Conservation (phyloP, 2,888 invertebrate genomes). For the Xestia xanthographa region DNA sequence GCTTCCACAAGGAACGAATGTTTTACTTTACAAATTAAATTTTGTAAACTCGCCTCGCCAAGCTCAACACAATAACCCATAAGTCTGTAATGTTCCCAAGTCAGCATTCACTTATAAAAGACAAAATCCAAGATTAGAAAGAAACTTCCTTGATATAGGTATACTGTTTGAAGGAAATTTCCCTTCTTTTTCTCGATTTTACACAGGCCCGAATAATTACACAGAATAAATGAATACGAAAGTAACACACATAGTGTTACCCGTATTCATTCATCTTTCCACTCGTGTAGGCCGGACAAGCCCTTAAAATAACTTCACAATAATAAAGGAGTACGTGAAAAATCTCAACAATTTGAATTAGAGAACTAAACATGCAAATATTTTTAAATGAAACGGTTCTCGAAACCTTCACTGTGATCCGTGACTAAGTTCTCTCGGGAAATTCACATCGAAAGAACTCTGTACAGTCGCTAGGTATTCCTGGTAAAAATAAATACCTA, state of each 20-base stretch:
- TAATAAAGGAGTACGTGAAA: background rate
- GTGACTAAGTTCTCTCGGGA: conserved; percentile 52
- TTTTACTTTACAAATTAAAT: background rate
- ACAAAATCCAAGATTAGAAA: background rate
- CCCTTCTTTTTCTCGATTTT: background rate
- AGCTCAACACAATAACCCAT: background rate
- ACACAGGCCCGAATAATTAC: conserved; percentile 1
- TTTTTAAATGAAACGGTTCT: conserved; percentile 31
- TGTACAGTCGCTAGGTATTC: conserved; percentile 18
- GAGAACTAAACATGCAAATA: conserved; percentile 5
- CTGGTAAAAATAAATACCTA: conserved; percentile 25
- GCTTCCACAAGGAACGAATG: background rate
- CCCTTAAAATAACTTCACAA: background rate
- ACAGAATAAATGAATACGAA: conserved; percentile 1
- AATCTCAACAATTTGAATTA: conserved; percentile 6
- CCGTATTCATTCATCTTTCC: background rate
- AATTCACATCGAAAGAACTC: conserved; percentile 51
- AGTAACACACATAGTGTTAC: background rate
- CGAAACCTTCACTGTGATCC: conserved; percentile 40
- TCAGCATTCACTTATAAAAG: background rate
- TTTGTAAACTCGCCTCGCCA: background rate
- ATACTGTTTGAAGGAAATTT: background rate
- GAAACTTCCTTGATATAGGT: background rate
- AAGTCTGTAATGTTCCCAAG: background rate
- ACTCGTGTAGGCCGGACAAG: background rate